A percentile compares a stretch with the other conserved stretches of the same genome.
phyloP scores from a whole-genome alignment of 2,797 vertebrate genomes.

The Cynodonichthys magdalenae region DNA sequence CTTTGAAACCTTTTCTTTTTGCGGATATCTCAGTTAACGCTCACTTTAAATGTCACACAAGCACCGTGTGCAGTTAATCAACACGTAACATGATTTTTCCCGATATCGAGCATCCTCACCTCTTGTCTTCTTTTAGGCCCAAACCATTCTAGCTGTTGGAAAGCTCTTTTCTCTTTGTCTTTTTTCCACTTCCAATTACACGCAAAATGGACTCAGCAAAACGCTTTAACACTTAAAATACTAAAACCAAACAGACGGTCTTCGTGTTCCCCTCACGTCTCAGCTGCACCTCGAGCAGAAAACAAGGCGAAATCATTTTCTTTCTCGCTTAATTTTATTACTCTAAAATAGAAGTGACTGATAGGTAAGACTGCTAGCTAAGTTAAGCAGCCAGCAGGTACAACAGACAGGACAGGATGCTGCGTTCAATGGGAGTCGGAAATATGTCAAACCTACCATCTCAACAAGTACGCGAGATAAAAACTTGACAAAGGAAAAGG shows the following conservation, averaged over 20 bases:
- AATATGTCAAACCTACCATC: neutral
- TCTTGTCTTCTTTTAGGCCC: constrained; percentile 87
- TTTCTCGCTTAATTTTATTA: constrained; percentile 61
- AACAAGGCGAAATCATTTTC: constrained; percentile 62
- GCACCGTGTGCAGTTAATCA: neutral
- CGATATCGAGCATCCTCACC: constrained; percentile 71
- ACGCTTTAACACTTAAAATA: constrained; percentile 69
- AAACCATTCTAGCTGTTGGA: constrained; percentile 86
- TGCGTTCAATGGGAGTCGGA: constrained; percentile 45
- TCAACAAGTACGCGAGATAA: no score
- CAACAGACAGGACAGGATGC: constrained; percentile 71
- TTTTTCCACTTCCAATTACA: constrained; percentile 81
- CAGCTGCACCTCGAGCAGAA: constrained; percentile 44
- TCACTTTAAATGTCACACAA: constrained; percentile 22
- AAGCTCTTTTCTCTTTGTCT: constrained; percentile 86
- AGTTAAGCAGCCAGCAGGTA: constrained; percentile 78
- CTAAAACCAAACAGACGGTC: constrained; percentile 38
- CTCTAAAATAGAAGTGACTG: constrained; percentile 63
- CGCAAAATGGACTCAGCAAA: constrained; percentile 75
- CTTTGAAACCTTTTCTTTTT: constrained; percentile 42
- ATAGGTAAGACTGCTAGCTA: constrained; percentile 51
- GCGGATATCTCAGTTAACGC: constrained; percentile 43
- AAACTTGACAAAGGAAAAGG: no score
- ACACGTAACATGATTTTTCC: neutral
- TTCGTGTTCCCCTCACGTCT: constrained; percentile 47